A percentile compares a stretch with the other conserved stretches of the same genome.
Conservation (phyloP, 2,113 vertebrate genomes). For the Oreotrochilus melanogaster region DNA sequence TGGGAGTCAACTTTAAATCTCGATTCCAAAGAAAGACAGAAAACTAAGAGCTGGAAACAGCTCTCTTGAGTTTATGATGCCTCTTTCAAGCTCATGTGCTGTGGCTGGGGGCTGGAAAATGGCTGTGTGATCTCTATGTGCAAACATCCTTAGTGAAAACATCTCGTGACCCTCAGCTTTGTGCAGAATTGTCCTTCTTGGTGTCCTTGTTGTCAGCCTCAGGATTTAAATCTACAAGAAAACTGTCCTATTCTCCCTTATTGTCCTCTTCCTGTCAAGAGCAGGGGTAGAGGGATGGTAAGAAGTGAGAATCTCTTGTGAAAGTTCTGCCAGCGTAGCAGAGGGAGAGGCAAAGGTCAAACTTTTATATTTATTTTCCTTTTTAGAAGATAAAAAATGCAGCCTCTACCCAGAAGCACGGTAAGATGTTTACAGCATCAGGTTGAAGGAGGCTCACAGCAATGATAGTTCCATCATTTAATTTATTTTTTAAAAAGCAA, state of each 20-base stretch:
- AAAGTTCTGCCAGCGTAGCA: not conserved
- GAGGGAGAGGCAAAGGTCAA: not conserved
- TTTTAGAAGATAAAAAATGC: not conserved
- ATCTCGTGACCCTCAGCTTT: not conserved
- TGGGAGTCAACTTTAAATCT: not conserved
- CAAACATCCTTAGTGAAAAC: not conserved
- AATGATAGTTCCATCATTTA: not conserved
- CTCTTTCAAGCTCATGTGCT: not conserved
- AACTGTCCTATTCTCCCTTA: fast-evolving
- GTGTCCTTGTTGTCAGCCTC: fast-evolving
- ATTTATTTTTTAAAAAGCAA: not conserved
- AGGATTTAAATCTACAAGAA: not conserved
- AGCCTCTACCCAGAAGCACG: not conserved
- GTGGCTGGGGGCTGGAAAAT: not conserved
- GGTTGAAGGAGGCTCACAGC: not conserved
- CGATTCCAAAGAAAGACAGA: not conserved
- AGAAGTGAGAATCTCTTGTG: not conserved
- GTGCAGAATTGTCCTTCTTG: not conserved
- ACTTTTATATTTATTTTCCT: not conserved
- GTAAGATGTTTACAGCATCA: not conserved
- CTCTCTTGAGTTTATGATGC: not conserved
- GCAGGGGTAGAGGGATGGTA: no score
- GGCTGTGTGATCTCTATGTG: not conserved
- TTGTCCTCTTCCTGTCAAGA: no score
- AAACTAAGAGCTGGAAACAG: fast-evolving